Evolutionary conservation across 2,888 invertebrate genomes (phyloP).

Genomic region (Phaedon cochleariae): DNA sequence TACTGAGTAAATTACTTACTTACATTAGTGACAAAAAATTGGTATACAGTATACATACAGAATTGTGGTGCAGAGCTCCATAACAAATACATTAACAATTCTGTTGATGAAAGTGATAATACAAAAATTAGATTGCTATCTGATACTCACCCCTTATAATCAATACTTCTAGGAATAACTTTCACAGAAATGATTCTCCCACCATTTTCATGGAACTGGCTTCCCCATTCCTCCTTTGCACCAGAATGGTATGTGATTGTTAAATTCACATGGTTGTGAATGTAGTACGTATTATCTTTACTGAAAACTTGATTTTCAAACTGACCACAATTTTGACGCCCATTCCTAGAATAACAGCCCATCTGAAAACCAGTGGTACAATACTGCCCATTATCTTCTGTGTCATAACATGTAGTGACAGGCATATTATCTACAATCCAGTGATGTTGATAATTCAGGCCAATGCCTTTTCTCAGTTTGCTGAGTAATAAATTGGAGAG

Average conservation of each 20-base stretch:
- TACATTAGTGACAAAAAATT: too few species aligned
- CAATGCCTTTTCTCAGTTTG: slow-evolving; percentile 86
- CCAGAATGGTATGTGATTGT: slow-evolving; percentile 94
- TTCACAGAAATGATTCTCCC: slow-evolving; percentile 89
- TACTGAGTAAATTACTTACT: too few species aligned
- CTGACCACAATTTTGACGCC: slow-evolving; percentile 51
- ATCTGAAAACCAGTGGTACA: slow-evolving; percentile 96
- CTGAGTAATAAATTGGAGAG: slow-evolving; percentile 73
- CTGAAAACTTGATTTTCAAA: slow-evolving; percentile 30
- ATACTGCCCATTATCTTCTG: slow-evolving; percentile 77
- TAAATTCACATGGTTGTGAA: slow-evolving; percentile 97
- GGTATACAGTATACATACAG: too few species aligned
- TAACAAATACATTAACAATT: too few species aligned
- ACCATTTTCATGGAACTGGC: slow-evolving; percentile 77
- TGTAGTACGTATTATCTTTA: slow-evolving; percentile 79
- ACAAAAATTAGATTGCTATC: not conserved
- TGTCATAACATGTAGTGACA: slow-evolving; percentile 87
- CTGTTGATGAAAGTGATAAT: too few species aligned
- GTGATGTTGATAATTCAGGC: slow-evolving; percentile 96
- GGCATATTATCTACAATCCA: slow-evolving; percentile 99
- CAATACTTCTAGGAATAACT: slow-evolving; percentile 63
- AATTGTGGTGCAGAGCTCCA: too few species aligned
- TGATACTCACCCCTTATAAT: slow-evolving; percentile 53
- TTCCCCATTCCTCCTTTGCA: slow-evolving; percentile 86
- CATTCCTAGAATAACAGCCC: slow-evolving; percentile 75